phyloP scores from a whole-genome alignment of 2,113 vertebrate genomes.

The Pseudopipra pipra region DNA sequence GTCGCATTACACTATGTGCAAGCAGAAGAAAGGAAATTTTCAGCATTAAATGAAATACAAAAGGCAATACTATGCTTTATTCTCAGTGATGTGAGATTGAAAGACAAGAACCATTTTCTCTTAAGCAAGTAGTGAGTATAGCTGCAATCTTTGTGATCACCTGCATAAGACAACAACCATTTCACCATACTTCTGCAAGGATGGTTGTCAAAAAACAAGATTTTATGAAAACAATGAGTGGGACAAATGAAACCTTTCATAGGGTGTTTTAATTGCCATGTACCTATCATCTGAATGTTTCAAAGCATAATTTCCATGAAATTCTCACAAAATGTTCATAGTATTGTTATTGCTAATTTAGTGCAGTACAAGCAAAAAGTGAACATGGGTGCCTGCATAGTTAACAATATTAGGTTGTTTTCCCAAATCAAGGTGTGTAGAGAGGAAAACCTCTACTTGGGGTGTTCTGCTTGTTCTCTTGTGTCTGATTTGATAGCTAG shows the following conservation, averaged over 20 bases:
- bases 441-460: not conserved
- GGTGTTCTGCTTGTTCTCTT: not conserved
- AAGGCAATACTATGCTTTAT: not conserved
- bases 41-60: not conserved
- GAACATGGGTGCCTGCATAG: not conserved
- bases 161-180: not conserved
- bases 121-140: not conserved
- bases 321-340: not conserved
- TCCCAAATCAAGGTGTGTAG: no score
- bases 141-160: not conserved
- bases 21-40: conserved; percentile 17
- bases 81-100: not conserved
- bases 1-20: not conserved
- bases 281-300: not conserved
- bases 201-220: not conserved
- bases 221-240: not conserved
- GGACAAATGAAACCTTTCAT: not conserved
- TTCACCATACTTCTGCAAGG: not conserved
- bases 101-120: not conserved
- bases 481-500: not conserved
- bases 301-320: not conserved
- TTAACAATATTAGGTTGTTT: not conserved
- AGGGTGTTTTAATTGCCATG: not conserved
- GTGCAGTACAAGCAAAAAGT: not conserved
- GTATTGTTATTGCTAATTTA: not conserved